These are phyloP conservation scores for Heliconius ethilla DNA, from an alignment of 2,888 invertebrate genomes.

Conservation along the genomic window DNA sequence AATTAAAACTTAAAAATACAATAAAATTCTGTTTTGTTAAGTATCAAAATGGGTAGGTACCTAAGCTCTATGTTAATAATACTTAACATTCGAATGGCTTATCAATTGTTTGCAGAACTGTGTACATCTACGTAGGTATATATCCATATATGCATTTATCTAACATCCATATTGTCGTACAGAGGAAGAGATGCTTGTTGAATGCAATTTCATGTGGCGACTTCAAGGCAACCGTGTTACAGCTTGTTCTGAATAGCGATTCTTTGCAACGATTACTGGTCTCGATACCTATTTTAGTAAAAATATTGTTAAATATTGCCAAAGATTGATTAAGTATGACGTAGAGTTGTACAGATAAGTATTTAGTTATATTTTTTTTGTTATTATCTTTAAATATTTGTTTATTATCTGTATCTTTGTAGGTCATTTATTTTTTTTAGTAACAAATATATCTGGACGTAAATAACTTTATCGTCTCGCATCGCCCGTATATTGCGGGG, in stretches of 20 bases:
- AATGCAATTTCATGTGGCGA: slow-evolving; percentile 39
- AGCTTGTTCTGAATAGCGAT: slow-evolving; percentile 18
- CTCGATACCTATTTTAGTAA: slow-evolving; percentile 16
- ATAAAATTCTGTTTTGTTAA: background rate
- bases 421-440: background rate
- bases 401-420: background rate
- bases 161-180: slow-evolving; percentile 9
- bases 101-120: slow-evolving; percentile 17
- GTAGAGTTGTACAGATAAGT: background rate
- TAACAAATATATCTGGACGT: background rate
- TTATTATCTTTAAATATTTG: background rate
- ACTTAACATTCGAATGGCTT: background rate
- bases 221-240: slow-evolving; percentile 42
- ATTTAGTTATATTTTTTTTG: background rate
- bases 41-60: background rate
- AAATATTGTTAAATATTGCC: background rate
- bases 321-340: background rate
- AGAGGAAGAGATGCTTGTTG: slow-evolving; percentile 33
- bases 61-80: background rate
- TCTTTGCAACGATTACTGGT: slow-evolving; percentile 17
- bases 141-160: slow-evolving; percentile 9
- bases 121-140: background rate
- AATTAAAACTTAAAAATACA: no score
- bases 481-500: background rate
- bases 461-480: background rate